Conservation (phyloP, 2,888 invertebrate species). For the Gastrophysa polygoni region DNA sequence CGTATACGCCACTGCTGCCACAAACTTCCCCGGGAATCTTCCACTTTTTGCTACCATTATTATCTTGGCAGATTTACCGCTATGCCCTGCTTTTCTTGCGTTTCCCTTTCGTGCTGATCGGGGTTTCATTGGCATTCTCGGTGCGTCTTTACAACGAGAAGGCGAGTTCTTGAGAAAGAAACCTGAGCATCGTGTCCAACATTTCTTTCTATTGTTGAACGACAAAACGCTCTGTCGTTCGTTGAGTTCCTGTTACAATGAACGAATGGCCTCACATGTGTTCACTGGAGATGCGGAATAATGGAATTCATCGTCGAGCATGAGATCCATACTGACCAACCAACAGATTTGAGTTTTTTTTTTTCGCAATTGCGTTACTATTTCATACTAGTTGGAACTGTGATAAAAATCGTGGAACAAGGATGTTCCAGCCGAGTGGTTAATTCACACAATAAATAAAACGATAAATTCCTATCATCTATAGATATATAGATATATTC, state of each 20-base stretch:
- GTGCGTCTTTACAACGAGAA: neutral
- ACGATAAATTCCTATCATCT: no score
- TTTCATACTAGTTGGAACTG: no score
- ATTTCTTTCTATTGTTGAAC: neutral
- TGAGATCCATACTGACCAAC: neutral
- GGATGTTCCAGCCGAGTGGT: no score
- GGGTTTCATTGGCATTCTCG: neutral
- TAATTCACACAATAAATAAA: no score
- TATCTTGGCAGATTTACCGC: neutral
- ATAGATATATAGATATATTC: no score
- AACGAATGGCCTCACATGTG: neutral
- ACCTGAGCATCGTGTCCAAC: neutral
- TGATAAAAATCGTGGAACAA: no score
- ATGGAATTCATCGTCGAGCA: neutral
- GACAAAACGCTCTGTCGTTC: neutral
- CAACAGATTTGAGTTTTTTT: neutral
- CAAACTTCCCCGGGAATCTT: neutral
- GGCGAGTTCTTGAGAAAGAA: neutral
- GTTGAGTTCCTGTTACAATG: neutral
- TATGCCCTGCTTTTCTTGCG: neutral
- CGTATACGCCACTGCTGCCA: neutral
- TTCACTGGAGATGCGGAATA: neutral
- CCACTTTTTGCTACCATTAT: neutral
- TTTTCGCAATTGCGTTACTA: no score
- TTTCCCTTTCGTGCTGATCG: neutral